Conservation (phyloP, 2,113 vertebrate genomes). For the Carettochelys insculpta region DNA sequence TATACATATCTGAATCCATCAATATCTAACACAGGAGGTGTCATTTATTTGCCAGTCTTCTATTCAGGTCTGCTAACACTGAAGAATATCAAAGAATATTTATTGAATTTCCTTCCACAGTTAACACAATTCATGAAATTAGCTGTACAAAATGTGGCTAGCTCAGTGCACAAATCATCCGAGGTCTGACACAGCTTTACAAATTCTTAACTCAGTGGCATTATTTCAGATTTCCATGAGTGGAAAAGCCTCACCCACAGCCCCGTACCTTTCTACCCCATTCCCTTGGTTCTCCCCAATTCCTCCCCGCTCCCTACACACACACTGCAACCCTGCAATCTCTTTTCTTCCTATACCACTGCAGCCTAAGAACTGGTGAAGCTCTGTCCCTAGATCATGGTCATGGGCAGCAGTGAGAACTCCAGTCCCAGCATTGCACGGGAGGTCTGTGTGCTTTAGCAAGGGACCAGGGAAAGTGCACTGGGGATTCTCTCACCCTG, state of each 20-base stretch:
- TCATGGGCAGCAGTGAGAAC: no score
- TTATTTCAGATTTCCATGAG: background rate
- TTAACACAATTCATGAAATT: background rate
- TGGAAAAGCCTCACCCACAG: background rate
- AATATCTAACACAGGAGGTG: background rate
- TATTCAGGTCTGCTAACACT: background rate
- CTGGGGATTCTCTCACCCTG: no score
- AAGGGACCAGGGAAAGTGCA: no score
- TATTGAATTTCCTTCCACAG: background rate
- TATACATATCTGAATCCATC: background rate
- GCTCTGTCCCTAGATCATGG: no score
- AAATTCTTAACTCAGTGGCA: background rate
- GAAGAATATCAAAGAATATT: background rate
- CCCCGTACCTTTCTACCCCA: no score
- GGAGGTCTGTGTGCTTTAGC: no score
- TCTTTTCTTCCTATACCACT: no score
- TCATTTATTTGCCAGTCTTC: slow-evolving; percentile 21
- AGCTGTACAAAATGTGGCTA: background rate
- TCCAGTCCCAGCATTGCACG: no score
- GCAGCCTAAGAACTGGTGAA: no score
- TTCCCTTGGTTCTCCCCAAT: no score
- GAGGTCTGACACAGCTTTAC: background rate
- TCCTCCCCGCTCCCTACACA: no score
- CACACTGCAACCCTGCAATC: no score
- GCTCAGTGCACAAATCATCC: background rate